Evolutionary conservation across 2,797 vertebrate species (phyloP).

Genomic region (Helicolenus hilgendorfi): DNA sequence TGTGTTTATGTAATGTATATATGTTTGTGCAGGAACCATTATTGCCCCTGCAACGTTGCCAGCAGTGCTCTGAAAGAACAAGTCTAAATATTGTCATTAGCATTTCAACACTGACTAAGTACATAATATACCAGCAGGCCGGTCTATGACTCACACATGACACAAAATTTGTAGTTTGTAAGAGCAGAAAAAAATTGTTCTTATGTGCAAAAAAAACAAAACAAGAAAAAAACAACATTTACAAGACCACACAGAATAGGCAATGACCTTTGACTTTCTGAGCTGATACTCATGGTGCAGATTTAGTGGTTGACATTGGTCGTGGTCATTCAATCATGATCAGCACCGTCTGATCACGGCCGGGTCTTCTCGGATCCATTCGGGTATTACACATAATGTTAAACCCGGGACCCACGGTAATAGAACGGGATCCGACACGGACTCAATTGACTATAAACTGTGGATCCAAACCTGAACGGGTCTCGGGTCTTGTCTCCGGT

Average conservation of each 20-base stretch:
- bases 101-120: conserved; percentile 18
- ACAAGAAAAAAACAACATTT: background rate
- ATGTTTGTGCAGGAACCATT: conserved; percentile 34
- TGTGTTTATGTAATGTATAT: conserved; percentile 37
- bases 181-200: background rate
- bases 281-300: background rate
- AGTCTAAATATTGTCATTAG: conserved; percentile 31
- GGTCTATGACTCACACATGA: background rate
- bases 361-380: too few species aligned
- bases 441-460: background rate
- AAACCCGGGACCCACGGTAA: background rate
- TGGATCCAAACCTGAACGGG: background rate
- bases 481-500: background rate
- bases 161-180: background rate
- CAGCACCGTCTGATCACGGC: too few species aligned
- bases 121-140: background rate
- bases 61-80: conserved; percentile 37
- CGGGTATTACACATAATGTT: too few species aligned
- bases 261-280: background rate
- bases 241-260: background rate
- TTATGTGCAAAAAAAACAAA: background rate
- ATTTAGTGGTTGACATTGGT: background rate
- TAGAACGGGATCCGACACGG: background rate
- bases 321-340: background rate
- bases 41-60: conserved; percentile 20